Percentiles rank a stretch among this genome's conserved stretches.
phyloP scores from a whole-genome alignment of 2,797 vertebrate genomes.

The Chrysocyon brachyurus region DNA sequence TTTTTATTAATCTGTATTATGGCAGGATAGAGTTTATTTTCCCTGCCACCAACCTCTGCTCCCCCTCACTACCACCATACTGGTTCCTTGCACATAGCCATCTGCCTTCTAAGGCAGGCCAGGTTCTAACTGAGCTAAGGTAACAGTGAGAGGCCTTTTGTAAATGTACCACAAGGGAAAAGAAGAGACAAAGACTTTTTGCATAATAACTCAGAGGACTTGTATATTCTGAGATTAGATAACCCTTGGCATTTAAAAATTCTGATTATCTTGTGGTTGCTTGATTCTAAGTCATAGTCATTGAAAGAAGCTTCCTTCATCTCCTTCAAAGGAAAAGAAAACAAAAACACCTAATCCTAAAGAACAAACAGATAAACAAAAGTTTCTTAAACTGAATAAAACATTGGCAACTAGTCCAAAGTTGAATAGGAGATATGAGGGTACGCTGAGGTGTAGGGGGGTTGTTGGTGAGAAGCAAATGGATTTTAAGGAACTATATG shows the following conservation, averaged over 20 bases:
- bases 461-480: not conserved
- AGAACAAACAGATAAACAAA: not conserved
- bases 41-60: too few relatives aligned
- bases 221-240: not conserved
- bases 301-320: not conserved
- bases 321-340: not conserved
- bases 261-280: not conserved
- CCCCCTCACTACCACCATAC: not conserved
- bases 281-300: not conserved
- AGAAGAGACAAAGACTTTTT: not conserved
- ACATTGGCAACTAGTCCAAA: not conserved
- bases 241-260: not conserved
- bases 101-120: not conserved
- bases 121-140: not conserved
- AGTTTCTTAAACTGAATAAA: constrained; percentile 47
- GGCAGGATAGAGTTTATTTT: not conserved
- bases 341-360: not conserved
- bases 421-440: not conserved
- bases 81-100: not conserved
- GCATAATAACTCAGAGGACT: not conserved
- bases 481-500: not conserved
- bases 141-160: not conserved
- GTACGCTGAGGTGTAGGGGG: not conserved
- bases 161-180: not conserved
- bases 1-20: constrained; percentile 9